Base-by-base conservation (phyloP, 2,888 invertebrate species). In the Andrena minutula region DNA sequence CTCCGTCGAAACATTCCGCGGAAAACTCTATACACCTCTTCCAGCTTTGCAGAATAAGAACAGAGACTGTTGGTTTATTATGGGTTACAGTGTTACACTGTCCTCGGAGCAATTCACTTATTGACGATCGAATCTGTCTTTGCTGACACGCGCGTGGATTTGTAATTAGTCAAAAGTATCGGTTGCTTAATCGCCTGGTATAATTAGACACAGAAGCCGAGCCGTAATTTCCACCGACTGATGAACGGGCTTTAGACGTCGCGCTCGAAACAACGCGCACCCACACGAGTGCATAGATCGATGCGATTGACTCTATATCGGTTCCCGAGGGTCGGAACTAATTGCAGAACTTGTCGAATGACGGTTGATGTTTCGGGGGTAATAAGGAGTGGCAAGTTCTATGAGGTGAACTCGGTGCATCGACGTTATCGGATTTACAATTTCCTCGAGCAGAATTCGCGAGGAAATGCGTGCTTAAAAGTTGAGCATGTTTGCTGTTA, bases 281-380 rank as follows among this genome's bases (percentile, higher is more conserved):
- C 41, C 41, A 16, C 35, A 10, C 41, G 23, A 7, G 12, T 58
- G 41, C n/a, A 58, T 47, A 58, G 72, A 70, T 61, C 28, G 30
- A 53, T 61, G 12, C 20, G 51, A 49, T 20, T 35, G 41, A 41
- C 41, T 41, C 16, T 16, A 16, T 41, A 26, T 61, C 28, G 30
- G 49, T 47, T 41, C 28, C 41, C 63, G 23, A n/a, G 10, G 41
- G 30, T 61, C n/a, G 47, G 16, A n/a, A 35, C 65, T 63, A 66
- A 79, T 71, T 71, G 71, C 65, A 28, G 53, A 79, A 79, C 53
- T 79, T 70, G 41, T 6, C 20, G 20, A 28, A 51, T n/a, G 16
- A 35, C 51, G 61, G 60, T 66, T 61, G 47, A 71, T 76, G 71
- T 66, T 7, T 3, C 58, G 10, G n/a, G 47, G 66, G 4, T 61